Base-by-base conservation (phyloP, 2,797 vertebrate genomes). In the Apogon talboti region DNA sequence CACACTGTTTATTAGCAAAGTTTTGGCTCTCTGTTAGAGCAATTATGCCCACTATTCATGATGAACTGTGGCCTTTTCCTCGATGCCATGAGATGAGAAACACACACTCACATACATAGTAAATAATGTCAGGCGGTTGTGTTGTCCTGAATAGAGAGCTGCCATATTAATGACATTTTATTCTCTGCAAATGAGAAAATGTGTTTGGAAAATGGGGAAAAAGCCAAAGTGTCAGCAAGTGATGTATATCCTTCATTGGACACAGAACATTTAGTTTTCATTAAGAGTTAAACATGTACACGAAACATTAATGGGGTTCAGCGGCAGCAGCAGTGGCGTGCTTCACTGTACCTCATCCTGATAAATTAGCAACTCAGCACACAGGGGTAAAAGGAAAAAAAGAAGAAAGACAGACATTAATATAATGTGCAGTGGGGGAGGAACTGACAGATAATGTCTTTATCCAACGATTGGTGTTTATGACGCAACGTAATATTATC, bases 201-300 rank as follows among this genome's bases (percentile, higher is more conserved):
- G 76, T 66, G 81, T 64, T 76, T 3, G 42, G 78, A 83, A 88
- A 91, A 90, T 71, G 45, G 68, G 56, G 46, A 61, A 80, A 82
- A 71, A 66, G 78, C 66, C 41, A 76, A 79, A 57, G 75, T 91
- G 89, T 89, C 89, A 82, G 87, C 88, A 91, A 88, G 88, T 97
- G 95, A 98, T 96, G 93, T 66, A 95, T 96, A 95, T 91, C 94
- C 94, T 95, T 95, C 94, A 95, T 95, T 95, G 96, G 96, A 97
- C 95, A 97, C 96, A 96, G 94, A 96, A 96, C 97, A 97, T 98
- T 99, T 97, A 94, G 94, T 96, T 98, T 98, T 96, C 96, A 98
- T 98, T 98, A 98, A 96, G 91, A 95, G 85, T 96, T 97, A 97
- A 97, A 96, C 93, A 95, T 88, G 91, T 95, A 98, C 96, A 96